Evolutionary conservation across 2,888 invertebrate species (phyloP).

Genomic region (Plagiodera versicolora): DNA sequence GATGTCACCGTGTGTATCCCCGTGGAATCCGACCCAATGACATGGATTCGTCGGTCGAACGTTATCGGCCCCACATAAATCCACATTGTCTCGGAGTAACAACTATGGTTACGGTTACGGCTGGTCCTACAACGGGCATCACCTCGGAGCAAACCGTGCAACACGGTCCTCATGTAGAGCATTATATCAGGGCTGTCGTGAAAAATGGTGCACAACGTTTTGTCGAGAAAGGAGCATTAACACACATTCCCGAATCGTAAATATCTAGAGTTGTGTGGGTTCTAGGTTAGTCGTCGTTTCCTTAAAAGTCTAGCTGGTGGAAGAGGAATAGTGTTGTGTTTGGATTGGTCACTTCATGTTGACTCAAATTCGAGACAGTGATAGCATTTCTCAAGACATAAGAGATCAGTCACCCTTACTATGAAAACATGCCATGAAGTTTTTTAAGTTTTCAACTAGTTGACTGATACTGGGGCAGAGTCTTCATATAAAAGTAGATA

Average conservation of each 20-base stretch:
- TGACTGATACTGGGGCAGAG: too few relatives aligned
- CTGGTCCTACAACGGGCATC: slow-evolving; percentile 11
- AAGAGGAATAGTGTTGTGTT: too few relatives aligned
- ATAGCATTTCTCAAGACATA: too few relatives aligned
- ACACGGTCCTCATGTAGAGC: slow-evolving; percentile 35
- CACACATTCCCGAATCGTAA: not conserved
- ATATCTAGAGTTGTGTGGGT: not conserved
- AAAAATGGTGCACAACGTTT: slow-evolving; percentile 38
- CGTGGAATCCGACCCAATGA: not conserved
- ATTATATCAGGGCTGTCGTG: slow-evolving; percentile 40
- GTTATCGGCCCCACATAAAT: not conserved
- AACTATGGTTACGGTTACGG: slow-evolving; percentile 12
- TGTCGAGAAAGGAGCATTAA: slow-evolving; percentile 25
- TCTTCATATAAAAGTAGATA: too few relatives aligned
- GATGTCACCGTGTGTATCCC: not conserved
- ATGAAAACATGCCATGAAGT: too few relatives aligned
- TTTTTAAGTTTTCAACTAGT: too few relatives aligned
- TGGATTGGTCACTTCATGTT: too few relatives aligned
- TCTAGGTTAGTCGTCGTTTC: not conserved
- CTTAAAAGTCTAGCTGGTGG: too few relatives aligned
- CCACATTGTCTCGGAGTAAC: not conserved
- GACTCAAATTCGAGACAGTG: too few relatives aligned
- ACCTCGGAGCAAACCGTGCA: slow-evolving; percentile 19
- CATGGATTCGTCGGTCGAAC: not conserved
- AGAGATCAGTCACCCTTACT: too few relatives aligned